Conservation (phyloP, 1,140 invertebrate species). For the Caenorhabditis remanei region DNA sequence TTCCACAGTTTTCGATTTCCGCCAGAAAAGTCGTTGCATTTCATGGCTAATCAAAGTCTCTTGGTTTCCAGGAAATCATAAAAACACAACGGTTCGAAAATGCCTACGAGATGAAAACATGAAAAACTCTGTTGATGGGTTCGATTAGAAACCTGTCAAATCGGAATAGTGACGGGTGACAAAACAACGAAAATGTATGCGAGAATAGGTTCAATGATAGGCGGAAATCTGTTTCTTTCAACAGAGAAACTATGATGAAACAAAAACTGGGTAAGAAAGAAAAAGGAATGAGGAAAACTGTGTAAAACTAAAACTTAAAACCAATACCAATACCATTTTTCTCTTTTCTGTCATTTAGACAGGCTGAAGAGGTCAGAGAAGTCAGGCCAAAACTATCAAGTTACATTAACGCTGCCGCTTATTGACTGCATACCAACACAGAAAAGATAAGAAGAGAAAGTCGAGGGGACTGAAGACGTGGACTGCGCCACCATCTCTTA, state of each 20-base stretch:
- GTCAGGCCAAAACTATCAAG: constrained; percentile 39
- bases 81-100: constrained; percentile 45
- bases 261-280: neutral
- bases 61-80: constrained; percentile 48
- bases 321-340: constrained; percentile 35
- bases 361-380: constrained; percentile 30
- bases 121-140: constrained; percentile 23
- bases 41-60: constrained; percentile 50
- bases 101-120: neutral
- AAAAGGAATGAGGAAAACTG: neutral
- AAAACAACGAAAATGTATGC: constrained; percentile 33
- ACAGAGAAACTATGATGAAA: neutral
- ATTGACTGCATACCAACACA: constrained; percentile 52
- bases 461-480: constrained; percentile 16
- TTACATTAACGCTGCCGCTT: constrained; percentile 50
- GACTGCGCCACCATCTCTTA: constrained; percentile 31
- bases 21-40: constrained; percentile 16
- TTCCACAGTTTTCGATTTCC: constrained; percentile 18
- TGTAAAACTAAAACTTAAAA: constrained; percentile 46
- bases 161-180: constrained; percentile 7
- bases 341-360: neutral
- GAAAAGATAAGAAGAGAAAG: constrained; percentile 49
- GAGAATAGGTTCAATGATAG: neutral
- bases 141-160: constrained; percentile 52
- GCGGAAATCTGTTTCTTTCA: neutral